A percentile compares a stretch with the other conserved stretches of the same genome.
Conservation (phyloP, 2,888 invertebrate genomes). For the Orthosia gothica region DNA sequence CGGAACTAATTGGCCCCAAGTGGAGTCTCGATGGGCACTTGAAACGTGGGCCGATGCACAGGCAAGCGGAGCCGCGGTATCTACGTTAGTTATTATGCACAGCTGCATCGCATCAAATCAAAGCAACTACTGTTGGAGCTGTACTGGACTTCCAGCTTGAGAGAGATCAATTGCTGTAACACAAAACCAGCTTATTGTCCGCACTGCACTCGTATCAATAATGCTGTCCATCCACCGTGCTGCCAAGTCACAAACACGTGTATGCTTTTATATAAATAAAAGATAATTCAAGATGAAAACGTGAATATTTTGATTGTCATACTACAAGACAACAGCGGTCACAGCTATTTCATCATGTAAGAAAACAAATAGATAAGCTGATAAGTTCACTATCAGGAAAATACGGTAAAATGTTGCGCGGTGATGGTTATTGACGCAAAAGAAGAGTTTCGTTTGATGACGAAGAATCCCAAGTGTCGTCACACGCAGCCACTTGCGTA, state of each 20-base stretch:
- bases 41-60: slow-evolving; percentile 62
- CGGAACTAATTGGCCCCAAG: slow-evolving; percentile 85
- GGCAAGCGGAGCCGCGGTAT: slow-evolving; percentile 66
- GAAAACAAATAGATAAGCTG: slow-evolving; percentile 13
- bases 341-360: slow-evolving; percentile 25
- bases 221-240: background rate
- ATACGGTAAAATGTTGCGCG: background rate
- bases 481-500: background rate
- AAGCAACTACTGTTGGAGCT: slow-evolving; percentile 77
- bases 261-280: slow-evolving; percentile 13
- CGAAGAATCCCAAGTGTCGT: background rate
- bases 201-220: slow-evolving; percentile 22
- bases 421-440: background rate
- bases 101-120: slow-evolving; percentile 85
- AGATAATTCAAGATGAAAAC: slow-evolving; percentile 42
- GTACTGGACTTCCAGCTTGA: slow-evolving; percentile 48
- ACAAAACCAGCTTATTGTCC: slow-evolving; percentile 47
- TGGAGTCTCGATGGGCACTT: slow-evolving; percentile 78
- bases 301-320: slow-evolving; percentile 31
- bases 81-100: slow-evolving; percentile 70
- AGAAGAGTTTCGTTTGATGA: slow-evolving; percentile 11
- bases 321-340: slow-evolving; percentile 5
- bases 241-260: slow-evolving; percentile 35
- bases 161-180: slow-evolving; percentile 53
- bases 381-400: slow-evolving; percentile 1